Percentiles rank a stretch among this genome's conserved stretches.
Conservation (phyloP, 2,113 vertebrate species). For the Synchiropus splendidus region DNA sequence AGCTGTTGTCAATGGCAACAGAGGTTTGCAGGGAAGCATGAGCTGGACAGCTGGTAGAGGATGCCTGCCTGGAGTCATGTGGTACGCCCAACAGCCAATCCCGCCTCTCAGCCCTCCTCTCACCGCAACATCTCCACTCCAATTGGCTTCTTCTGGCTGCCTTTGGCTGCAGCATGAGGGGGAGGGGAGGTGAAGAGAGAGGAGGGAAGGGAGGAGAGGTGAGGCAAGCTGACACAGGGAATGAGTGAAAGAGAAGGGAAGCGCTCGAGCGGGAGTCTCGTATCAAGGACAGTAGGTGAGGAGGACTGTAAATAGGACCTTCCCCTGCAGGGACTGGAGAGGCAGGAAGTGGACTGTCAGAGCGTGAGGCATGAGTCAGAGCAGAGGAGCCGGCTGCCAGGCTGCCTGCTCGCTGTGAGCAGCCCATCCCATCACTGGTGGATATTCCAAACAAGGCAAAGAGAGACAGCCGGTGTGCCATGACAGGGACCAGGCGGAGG, state of each 20-base stretch:
- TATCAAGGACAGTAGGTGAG: conserved; percentile 25
- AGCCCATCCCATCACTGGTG: conserved; percentile 13
- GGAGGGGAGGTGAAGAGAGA: conserved; percentile 42
- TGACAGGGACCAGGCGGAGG: conserved; percentile 49
- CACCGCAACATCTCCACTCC: conserved; percentile 21
- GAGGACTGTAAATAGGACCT: too few relatives aligned
- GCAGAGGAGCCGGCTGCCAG: conserved; percentile 25
- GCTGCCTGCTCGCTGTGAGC: conserved; percentile 41
- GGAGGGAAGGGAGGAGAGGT: conserved; percentile 22
- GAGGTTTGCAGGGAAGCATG: conserved; percentile 60
- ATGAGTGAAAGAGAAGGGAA: conserved; percentile 32
- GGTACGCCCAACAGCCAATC: conserved; percentile 36
- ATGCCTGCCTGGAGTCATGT: conserved; percentile 22
- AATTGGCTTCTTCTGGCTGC: conserved; percentile 35
- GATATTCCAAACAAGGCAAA: conserved; percentile 28
- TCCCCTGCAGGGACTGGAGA: conserved; percentile 7
- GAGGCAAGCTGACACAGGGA: conserved; percentile 36
- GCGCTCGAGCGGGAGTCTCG: conserved; percentile 50
- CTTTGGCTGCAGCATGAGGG: conserved; percentile 36
- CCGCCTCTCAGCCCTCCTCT: conserved; percentile 28
- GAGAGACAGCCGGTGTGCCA: conserved; percentile 29
- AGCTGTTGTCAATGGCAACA: conserved; percentile 67
- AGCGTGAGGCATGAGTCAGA: conserved; percentile 3
- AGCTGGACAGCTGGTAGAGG: conserved; percentile 64
- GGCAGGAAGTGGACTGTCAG: neutral